Evolutionary conservation across 2,113 vertebrate genomes (phyloP).

Genomic region (Dicaeum eximium): DNA sequence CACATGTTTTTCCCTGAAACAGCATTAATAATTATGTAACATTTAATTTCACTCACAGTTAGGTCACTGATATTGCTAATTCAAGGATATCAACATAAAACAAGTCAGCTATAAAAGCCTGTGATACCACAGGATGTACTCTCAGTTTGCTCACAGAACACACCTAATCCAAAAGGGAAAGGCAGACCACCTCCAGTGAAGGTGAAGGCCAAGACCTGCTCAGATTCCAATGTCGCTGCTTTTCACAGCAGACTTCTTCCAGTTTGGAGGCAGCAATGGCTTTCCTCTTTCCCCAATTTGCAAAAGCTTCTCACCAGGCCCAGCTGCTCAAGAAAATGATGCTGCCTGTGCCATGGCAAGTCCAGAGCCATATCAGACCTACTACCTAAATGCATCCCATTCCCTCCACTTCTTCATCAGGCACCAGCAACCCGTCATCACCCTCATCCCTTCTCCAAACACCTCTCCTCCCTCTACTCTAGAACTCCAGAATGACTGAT

Average conservation of each 20-base stretch:
- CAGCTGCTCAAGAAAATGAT: neutral
- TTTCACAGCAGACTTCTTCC: neutral
- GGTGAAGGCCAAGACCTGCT: neutral
- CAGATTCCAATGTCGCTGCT: no score
- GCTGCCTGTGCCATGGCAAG: accelerated
- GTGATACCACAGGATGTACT: neutral
- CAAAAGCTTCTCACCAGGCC: neutral
- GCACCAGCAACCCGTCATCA: neutral
- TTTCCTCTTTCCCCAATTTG: neutral
- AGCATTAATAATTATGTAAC: neutral
- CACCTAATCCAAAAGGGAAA: neutral
- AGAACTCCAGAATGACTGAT: accelerated
- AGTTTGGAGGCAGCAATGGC: neutral
- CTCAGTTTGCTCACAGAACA: neutral
- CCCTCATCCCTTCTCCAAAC: neutral
- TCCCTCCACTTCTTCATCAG: neutral
- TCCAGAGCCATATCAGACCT: neutral
- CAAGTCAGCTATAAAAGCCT: neutral
- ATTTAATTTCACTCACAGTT: neutral
- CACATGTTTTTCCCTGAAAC: neutral
- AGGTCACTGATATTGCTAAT: neutral
- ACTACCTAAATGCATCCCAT: neutral
- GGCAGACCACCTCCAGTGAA: neutral
- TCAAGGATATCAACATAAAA: neutral
- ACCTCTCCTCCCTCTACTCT: neutral